Evolutionary conservation across 64 coral and sea anemone species (phyloP).

Genomic region (Orbicella faveolata): DNA sequence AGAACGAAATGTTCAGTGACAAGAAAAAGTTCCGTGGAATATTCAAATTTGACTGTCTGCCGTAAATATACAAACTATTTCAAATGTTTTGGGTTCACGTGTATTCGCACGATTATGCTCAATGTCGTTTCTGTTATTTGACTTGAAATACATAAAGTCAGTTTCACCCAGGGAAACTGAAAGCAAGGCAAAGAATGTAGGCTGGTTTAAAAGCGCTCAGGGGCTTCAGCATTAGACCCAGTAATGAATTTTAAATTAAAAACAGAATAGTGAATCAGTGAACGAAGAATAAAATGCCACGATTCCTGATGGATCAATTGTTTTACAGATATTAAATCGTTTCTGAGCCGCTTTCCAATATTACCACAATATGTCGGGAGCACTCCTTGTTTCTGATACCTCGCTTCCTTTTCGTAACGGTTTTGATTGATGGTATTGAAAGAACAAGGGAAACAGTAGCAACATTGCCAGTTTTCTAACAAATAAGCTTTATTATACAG

Average conservation of each 20-base stretch:
- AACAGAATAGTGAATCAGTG: neutral
- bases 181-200: conserved; percentile 11
- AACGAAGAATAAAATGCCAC: neutral
- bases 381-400: too few relatives aligned
- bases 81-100: neutral
- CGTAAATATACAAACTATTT: neutral
- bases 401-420: too few relatives aligned
- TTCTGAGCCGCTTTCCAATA: neutral
- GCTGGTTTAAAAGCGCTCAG: neutral
- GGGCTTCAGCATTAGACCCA: neutral
- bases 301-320: neutral
- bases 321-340: neutral
- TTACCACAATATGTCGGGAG: neutral
- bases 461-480: too few relatives aligned
- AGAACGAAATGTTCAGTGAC: too few relatives aligned
- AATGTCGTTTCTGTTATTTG: neutral
- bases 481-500: too few relatives aligned
- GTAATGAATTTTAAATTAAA: neutral
- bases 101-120: neutral
- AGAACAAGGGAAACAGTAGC: too few relatives aligned
- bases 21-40: too few relatives aligned
- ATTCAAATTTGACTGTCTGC: too few relatives aligned
- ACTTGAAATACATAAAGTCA: neutral
- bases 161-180: conserved; percentile 10
- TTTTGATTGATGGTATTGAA: too few relatives aligned